Base-by-base conservation (phyloP, 1,140 invertebrate genomes). In the Heliothis virescens region DNA sequence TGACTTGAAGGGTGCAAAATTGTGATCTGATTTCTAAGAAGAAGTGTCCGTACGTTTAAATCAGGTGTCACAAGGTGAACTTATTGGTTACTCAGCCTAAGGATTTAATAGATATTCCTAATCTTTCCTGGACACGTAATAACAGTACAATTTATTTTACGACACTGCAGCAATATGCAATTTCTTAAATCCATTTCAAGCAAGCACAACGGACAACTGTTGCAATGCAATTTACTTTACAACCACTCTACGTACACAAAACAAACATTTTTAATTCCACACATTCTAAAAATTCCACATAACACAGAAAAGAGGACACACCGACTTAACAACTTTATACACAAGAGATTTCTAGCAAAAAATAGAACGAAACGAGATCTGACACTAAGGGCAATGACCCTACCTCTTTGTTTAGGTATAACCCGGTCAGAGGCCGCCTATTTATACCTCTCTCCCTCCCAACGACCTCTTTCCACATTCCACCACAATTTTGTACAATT, bases 341-440 rank as follows among this genome's bases (percentile, higher is more conserved):
- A 76, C 59, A 63, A 74, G 59, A 29, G 47, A 5, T 26, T 65
- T 71, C 18, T 13, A 52, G 48, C 34, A 73, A 52, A 65, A 76
- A 76, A 76, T 53, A 76, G 48, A 76, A 63, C 60, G 21, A 50
- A 29, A 12, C 41, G 59, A 62, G 73, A 75, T 57, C n/a, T 9
- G 72, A 21, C 47, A 67, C 34, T 50, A 11, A 53, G 59, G 60
- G 26, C 60, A 12, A 53, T 63, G 48, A 63, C 47, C 74, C 21
- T 59, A 26, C 60, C 62, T 67, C 63, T 76, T 76, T 76, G 74
- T 76, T 76, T 63, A 60, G 59, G 60, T 53, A 76, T 76, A 76
- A 76, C 74, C 74, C 74, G 74, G 74, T 76, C 74, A 76, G 48
- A 21, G 74, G 74, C 63, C 57, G 16, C 69, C 67, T 57, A 72